Evolutionary conservation across 2,888 invertebrate species (phyloP).

Genomic region (Agriotes lineatus): DNA sequence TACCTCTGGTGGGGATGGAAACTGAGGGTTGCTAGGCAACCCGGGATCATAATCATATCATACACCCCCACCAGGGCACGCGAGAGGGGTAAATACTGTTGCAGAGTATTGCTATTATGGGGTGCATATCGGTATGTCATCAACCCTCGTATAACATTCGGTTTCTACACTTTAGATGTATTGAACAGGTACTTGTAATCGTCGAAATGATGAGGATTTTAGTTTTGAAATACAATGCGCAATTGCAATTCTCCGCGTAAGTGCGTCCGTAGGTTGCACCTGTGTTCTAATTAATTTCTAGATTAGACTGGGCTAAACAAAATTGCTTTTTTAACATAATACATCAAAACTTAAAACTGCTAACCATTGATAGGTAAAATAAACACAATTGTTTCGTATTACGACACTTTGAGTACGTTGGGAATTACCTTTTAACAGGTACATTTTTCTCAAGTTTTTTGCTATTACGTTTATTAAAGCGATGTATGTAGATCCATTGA

Average conservation of each 20-base stretch:
- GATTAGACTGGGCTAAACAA: no score
- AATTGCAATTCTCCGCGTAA: background rate
- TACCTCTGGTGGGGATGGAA: slow-evolving; percentile 63
- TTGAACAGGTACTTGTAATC: slow-evolving; percentile 27
- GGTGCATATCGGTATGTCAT: slow-evolving; percentile 47
- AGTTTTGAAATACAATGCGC: background rate
- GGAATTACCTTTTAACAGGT: no score
- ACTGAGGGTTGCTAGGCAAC: slow-evolving; percentile 65
- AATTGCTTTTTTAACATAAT: no score
- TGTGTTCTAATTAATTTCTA: no score
- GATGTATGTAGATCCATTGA: no score
- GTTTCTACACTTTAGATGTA: slow-evolving; percentile 35
- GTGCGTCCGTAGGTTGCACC: no score
- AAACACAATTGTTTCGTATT: no score
- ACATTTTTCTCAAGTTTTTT: no score
- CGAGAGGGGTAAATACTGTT: slow-evolving; percentile 46
- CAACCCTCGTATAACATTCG: slow-evolving; percentile 38
- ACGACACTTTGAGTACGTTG: no score
- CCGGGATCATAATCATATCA: slow-evolving; percentile 66
- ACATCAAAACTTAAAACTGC: no score
- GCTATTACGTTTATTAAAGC: no score
- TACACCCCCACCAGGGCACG: slow-evolving; percentile 53
- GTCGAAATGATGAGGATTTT: background rate
- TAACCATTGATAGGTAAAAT: no score
- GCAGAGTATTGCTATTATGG: slow-evolving; percentile 46